A percentile compares a stretch with the other conserved stretches of the same genome.
These are phyloP conservation scores for Blennius ocellaris DNA, from an alignment of 2,113 vertebrate species.

Conservation along the genomic window DNA sequence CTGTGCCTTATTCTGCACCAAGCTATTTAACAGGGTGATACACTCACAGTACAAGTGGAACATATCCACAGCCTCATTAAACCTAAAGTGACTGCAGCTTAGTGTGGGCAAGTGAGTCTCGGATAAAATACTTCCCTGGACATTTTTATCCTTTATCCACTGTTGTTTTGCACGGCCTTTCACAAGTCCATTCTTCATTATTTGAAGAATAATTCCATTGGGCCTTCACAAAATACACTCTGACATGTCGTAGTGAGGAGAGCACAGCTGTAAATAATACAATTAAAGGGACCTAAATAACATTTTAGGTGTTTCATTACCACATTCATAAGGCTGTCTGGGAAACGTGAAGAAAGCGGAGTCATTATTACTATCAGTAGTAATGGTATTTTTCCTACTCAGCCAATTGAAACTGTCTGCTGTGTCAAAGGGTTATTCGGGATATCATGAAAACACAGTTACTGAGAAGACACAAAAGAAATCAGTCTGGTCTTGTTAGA, in stretches of 20 bases:
- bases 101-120: neutral
- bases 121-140: neutral
- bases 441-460: neutral
- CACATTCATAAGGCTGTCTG: neutral
- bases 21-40: neutral
- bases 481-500: no score
- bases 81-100: neutral
- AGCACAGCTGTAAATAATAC: neutral
- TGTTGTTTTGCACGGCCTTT: neutral
- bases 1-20: neutral
- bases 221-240: neutral
- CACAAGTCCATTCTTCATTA: neutral
- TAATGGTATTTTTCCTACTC: neutral
- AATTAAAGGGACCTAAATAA: neutral
- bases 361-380: neutral
- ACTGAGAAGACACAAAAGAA: neutral
- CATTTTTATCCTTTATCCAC: neutral
- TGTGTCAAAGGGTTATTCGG: neutral
- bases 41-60: neutral
- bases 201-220: neutral
- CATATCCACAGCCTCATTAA: neutral
- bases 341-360: neutral
- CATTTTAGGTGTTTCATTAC: constrained; percentile 10
- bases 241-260: neutral
- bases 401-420: neutral